These are phyloP conservation scores for Eubucco bourcierii DNA, from an alignment of 2,113 vertebrate genomes.

Conservation along the genomic window DNA sequence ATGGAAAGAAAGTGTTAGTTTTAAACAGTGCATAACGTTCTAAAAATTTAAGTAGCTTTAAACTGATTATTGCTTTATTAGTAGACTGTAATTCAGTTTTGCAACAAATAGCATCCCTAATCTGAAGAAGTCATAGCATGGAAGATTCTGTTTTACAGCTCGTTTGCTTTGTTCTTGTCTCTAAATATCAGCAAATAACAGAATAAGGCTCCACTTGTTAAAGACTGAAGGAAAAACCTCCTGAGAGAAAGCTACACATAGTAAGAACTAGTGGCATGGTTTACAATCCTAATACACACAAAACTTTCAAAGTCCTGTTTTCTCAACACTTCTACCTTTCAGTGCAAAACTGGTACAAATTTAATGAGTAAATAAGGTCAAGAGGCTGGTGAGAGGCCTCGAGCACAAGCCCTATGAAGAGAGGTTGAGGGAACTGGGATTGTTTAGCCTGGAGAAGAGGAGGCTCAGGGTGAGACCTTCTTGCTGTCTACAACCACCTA, in stretches of 20 bases:
- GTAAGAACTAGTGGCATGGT: not conserved
- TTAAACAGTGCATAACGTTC: not conserved
- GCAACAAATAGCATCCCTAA: not conserved
- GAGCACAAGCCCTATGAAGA: too few relatives aligned
- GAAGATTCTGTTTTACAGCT: not conserved
- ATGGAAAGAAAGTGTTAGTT: not conserved
- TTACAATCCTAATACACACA: not conserved
- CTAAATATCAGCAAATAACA: not conserved
- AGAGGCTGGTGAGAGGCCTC: too few relatives aligned
- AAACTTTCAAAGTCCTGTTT: not conserved
- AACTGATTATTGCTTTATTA: not conserved
- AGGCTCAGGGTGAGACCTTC: too few relatives aligned
- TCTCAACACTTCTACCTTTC: not conserved
- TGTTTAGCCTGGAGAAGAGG: too few relatives aligned
- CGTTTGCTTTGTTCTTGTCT: not conserved
- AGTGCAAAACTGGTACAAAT: not conserved
- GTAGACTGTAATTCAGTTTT: not conserved
- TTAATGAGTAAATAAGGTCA: not conserved
- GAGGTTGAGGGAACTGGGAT: too few relatives aligned
- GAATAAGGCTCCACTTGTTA: not conserved
- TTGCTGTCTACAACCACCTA: too few relatives aligned
- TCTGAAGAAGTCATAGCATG: not conserved
- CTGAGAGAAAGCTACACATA: not conserved
- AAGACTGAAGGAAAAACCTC: not conserved
- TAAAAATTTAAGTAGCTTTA: not conserved